phyloP scores from a whole-genome alignment of 1,140 invertebrate species.

The Contarinia nasturtii region DNA sequence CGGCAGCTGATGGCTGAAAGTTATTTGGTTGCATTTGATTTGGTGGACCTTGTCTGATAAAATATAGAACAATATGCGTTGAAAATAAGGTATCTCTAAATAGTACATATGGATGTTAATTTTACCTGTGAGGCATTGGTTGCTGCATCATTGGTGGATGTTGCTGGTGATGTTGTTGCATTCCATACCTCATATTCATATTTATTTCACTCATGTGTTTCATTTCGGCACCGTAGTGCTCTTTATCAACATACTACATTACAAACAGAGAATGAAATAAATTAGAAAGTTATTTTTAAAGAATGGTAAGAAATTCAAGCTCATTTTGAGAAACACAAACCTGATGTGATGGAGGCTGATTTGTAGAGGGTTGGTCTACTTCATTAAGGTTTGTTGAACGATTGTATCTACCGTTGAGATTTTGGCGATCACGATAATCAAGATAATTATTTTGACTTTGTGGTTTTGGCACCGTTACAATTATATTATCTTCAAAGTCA shows the following conservation, averaged over 20 bases:
- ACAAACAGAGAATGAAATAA: too few species aligned
- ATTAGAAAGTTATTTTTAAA: background rate
- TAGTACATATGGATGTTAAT: background rate
- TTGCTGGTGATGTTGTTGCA: slow-evolving; percentile 5
- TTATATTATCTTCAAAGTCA: slow-evolving; percentile 35
- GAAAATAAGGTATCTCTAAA: too few species aligned
- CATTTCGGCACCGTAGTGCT: slow-evolving; percentile 1
- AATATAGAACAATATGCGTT: too few species aligned
- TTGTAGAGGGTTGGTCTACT: background rate
- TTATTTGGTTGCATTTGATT: background rate
- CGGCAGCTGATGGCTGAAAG: background rate
- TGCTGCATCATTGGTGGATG: too few species aligned
- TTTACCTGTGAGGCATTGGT: background rate
- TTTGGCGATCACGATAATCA: slow-evolving; percentile 11
- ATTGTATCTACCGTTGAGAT: slow-evolving; percentile 1
- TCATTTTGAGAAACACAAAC: background rate
- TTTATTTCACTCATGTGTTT: slow-evolving; percentile 8
- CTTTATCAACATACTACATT: too few species aligned
- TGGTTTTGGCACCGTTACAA: slow-evolving; percentile 29
- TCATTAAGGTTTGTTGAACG: background rate
- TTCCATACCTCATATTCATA: background rate
- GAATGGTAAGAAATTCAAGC: background rate
- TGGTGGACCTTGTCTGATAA: background rate
- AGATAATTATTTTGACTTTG: slow-evolving; percentile 7
- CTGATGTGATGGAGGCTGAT: background rate